Percentiles rank a stretch among this genome's conserved stretches.
Conservation (phyloP, 2,113 vertebrate species). For the Mus pahari region DNA sequence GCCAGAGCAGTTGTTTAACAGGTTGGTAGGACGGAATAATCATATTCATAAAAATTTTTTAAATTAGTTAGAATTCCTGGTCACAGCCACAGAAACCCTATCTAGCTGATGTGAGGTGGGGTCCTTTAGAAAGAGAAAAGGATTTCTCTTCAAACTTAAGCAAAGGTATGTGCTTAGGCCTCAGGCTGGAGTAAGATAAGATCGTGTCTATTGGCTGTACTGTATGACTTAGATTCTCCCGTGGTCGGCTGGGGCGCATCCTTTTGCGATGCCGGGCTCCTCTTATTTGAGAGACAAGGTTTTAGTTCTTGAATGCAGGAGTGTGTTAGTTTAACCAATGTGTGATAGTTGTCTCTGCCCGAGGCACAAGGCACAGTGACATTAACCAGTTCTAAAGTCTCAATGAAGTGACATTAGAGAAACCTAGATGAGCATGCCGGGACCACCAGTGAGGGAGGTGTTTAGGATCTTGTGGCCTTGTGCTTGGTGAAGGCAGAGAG, state of each 20-base stretch:
- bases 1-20: background rate
- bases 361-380: background rate
- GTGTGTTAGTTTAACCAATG: background rate
- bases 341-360: background rate
- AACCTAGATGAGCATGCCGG: background rate
- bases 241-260: background rate
- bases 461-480: background rate
- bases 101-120: background rate
- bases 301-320: background rate
- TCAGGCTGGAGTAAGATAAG: background rate
- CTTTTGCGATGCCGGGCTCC: background rate
- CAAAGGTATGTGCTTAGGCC: background rate
- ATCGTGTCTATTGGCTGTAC: background rate
- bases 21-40: background rate
- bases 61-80: background rate
- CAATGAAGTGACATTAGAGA: background rate
- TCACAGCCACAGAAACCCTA: background rate
- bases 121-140: background rate
- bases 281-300: background rate
- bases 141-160: background rate
- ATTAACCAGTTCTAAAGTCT: background rate
- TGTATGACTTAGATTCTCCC: background rate
- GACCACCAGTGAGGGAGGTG: background rate
- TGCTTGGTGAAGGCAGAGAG: background rate
- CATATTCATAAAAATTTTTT: background rate